Conservation (phyloP, 1,140 invertebrate species). For the Amphibalanus amphitrite region DNA sequence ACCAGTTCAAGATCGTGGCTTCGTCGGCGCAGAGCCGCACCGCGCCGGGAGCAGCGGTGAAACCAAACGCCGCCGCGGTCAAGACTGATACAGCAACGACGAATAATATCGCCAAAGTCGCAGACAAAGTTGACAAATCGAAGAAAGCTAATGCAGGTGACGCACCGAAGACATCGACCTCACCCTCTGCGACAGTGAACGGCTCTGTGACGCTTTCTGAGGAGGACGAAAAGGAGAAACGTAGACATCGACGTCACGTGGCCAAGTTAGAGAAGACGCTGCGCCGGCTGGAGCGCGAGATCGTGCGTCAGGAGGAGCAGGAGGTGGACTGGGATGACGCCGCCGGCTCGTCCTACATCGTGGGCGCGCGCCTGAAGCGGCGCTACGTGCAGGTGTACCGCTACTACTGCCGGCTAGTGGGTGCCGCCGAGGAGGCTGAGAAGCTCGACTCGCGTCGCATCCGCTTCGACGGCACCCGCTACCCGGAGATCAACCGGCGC, state of each 20-base stretch:
- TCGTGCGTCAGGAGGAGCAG: background rate
- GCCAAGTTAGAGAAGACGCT: slow-evolving; percentile 2
- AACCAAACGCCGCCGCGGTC: background rate
- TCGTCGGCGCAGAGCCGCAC: background rate
- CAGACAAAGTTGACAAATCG: too few relatives aligned
- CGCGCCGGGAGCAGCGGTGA: background rate
- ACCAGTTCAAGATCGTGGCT: background rate
- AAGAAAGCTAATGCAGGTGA: too few relatives aligned
- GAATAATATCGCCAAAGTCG: too few relatives aligned
- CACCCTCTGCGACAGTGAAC: background rate
- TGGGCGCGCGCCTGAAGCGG: background rate
- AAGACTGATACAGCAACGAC: background rate
- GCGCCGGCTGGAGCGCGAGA: slow-evolving; percentile 1
- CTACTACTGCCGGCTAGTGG: background rate
- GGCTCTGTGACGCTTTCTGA: background rate
- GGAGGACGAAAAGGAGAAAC: background rate
- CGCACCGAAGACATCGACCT: background rate
- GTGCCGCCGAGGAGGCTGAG: background rate
- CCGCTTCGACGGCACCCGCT: slow-evolving; percentile 14
- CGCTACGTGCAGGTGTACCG: background rate
- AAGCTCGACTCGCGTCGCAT: background rate
- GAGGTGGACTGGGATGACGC: background rate
- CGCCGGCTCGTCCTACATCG: background rate
- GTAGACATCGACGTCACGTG: background rate
- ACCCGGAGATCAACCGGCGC: slow-evolving; percentile 18